Evolutionary conservation across 2,888 invertebrate genomes (phyloP).

Genomic region (Cepaea hortensis): DNA sequence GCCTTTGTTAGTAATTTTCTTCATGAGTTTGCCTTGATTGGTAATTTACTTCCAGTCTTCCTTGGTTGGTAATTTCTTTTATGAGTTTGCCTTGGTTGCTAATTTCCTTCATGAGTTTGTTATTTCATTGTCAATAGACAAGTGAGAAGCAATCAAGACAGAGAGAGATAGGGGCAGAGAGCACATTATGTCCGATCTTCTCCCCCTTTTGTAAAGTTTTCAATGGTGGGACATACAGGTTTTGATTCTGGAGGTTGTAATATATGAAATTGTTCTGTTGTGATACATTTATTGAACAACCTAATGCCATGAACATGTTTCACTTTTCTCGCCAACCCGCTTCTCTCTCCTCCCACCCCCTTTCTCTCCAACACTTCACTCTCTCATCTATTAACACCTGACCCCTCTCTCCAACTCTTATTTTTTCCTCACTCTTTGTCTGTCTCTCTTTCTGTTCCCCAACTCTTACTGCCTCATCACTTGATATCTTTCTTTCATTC

Average conservation of each 20-base stretch:
- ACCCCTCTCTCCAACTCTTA: neutral
- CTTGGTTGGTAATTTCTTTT: too few relatives aligned
- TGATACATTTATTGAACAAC: neutral
- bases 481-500: slow-evolving; percentile 12
- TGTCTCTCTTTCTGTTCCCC: neutral
- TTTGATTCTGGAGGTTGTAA: too few relatives aligned
- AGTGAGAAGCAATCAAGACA: too few relatives aligned
- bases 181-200: too few relatives aligned
- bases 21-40: too few relatives aligned
- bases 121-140: neutral
- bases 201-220: too few relatives aligned
- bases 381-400: neutral
- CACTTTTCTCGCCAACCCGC: neutral
- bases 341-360: neutral
- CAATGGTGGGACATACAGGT: too few relatives aligned
- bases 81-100: too few relatives aligned
- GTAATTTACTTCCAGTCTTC: too few relatives aligned
- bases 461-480: neutral
- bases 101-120: too few relatives aligned
- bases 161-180: neutral
- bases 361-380: neutral
- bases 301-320: neutral
- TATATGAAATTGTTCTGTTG: neutral
- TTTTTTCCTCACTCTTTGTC: neutral
- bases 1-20: too few relatives aligned